Evolutionary conservation across 2,888 invertebrate species (phyloP).

Genomic region (Trilocha varians): DNA sequence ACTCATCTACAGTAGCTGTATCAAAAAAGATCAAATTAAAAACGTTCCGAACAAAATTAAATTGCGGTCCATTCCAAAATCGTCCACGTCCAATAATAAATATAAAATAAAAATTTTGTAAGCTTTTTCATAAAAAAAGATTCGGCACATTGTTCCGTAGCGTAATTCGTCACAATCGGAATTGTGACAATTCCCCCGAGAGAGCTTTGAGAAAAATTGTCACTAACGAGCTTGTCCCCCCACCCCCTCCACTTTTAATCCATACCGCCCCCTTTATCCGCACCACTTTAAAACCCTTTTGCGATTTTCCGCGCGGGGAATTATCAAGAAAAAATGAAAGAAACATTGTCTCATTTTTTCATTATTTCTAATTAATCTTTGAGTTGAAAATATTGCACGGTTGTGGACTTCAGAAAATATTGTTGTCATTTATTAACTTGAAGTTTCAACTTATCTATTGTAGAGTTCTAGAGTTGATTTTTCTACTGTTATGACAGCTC

Average conservation of each 20-base stretch:
- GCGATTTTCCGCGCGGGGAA: slow-evolving; percentile 58
- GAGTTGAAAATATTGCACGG: neutral
- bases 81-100: neutral
- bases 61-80: no score
- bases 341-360: slow-evolving; percentile 46
- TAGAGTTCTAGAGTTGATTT: no score
- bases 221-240: slow-evolving; percentile 60
- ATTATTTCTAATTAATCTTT: slow-evolving; percentile 28
- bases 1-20: no score
- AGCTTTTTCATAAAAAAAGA: slow-evolving; percentile 42
- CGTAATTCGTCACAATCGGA: slow-evolving; percentile 69
- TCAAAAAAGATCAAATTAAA: no score
- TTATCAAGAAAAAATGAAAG: slow-evolving; percentile 54
- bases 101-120: slow-evolving; percentile 4
- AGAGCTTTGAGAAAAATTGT: slow-evolving; percentile 70
- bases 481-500: no score
- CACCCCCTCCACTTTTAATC: slow-evolving; percentile 50
- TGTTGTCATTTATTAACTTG: neutral
- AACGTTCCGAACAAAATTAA: no score
- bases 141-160: slow-evolving; percentile 39
- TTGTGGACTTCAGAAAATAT: neutral
- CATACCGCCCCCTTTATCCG: slow-evolving; percentile 45
- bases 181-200: slow-evolving; percentile 64
- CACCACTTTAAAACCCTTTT: slow-evolving; percentile 69
- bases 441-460: no score